Evolutionary conservation across 2,113 vertebrate species (phyloP), one percentile per base, ranked within the genome.

Genomic region (Tyrannus savana): DNA sequence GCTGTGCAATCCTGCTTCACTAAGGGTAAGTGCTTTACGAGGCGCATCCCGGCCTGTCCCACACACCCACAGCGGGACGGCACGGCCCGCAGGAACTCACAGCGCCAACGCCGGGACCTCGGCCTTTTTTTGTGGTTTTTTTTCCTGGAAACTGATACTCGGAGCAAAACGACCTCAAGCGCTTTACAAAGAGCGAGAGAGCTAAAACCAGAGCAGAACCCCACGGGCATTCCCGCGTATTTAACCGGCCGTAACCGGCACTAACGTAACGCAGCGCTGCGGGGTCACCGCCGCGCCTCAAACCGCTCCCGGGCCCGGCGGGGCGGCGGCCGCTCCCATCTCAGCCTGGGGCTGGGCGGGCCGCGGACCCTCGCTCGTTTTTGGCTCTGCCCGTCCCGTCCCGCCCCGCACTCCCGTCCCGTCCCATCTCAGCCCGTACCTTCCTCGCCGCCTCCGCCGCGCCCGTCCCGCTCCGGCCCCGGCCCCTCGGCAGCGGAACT

Each of bases 51-150:
- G 7, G 5, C 2, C 2, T 3, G 24, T 0, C 1, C 8, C 59
- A 10, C 44, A 8, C 22, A 7, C 2, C 19, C 21, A 19, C 2
- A 2, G 10, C 1, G 1, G 7, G 27, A 11, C 0, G 6, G 31
- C 2, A 3, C 2, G 2, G 11, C 1, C n/a, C 4, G 7, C 28
- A 39, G 3, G 3, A 31, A 33, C 12, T 7, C 9, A 39, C 30
- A 37, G 5, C 1, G 1, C 6, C 21, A 12, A 3, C 23, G 23
- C 33, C 0, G 0, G 0, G 0, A 12, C 1, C 66, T 12, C 6
- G 13, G 33, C 21, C 21, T 3, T 15, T n/a, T 68, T 41, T 41
- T 41, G 10, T 25, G 4, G 14, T 7, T 7, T n/a, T 68, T 28
- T 4, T 14, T 5, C 25, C 50, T 16, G 50, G 1, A 27, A 87